phyloP scores from a whole-genome alignment of 2,113 vertebrate genomes.

The Tinamus guttatus region DNA sequence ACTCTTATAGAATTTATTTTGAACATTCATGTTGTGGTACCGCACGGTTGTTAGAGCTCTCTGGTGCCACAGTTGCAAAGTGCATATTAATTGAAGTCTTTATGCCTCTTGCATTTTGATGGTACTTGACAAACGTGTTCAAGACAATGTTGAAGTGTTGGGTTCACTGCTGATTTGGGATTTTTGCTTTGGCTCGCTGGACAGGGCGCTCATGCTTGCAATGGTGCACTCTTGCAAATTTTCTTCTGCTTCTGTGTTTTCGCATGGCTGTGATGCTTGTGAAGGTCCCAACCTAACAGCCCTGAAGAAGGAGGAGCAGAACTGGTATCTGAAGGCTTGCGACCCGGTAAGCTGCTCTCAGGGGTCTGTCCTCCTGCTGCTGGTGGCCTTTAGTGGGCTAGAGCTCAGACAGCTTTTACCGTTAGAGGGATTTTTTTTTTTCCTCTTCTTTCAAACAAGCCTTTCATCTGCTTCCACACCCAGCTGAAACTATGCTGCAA shows the following conservation, averaged over 20 bases:
- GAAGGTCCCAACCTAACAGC: neutral
- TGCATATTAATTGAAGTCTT: neutral
- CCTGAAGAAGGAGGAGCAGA: neutral
- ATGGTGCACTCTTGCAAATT: neutral
- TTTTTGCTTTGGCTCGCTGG: neutral
- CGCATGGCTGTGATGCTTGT: neutral
- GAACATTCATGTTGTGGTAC: neutral
- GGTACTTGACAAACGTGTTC: neutral
- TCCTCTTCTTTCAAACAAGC: neutral
- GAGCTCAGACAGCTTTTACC: neutral
- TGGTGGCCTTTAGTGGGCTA: neutral
- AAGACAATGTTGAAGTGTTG: neutral
- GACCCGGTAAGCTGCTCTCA: accelerated
- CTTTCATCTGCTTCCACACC: neutral
- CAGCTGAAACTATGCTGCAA: conserved; percentile 14
- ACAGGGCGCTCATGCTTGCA: neutral
- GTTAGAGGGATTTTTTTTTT: neutral
- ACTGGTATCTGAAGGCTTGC: neutral
- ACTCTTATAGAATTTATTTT: neutral
- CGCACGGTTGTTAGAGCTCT: neutral
- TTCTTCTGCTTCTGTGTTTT: neutral
- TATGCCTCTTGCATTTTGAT: neutral
- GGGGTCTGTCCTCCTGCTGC: neutral
- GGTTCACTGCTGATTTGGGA: neutral
- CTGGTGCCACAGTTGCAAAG: neutral